phyloP scores from a whole-genome alignment of 2,797 vertebrate genomes.

The Chelmon rostratus region DNA sequence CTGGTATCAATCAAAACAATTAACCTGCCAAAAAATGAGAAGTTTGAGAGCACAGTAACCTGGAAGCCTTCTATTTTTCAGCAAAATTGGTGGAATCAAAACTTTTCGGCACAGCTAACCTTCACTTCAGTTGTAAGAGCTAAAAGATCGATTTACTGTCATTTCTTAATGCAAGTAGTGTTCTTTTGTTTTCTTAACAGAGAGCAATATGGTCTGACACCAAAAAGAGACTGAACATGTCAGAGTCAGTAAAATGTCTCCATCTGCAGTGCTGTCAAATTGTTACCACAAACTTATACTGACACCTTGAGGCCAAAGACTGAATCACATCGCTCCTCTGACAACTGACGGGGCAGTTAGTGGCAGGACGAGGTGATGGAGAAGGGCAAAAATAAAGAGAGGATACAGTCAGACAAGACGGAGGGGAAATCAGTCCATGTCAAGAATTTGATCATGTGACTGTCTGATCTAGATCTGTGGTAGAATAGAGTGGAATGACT shows the following conservation, averaged over 20 bases:
- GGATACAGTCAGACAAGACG: background rate
- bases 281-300: conserved; percentile 57
- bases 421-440: background rate
- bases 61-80: background rate
- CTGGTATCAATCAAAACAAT: background rate
- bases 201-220: conserved; percentile 27
- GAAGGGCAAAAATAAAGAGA: background rate
- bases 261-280: background rate
- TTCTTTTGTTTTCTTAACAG: conserved; percentile 9
- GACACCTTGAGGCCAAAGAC: conserved; percentile 73
- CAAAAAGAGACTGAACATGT: conserved; percentile 3
- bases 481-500: background rate
- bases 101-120: background rate
- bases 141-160: conserved; percentile 3
- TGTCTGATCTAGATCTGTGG: background rate
- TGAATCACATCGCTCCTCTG: conserved; percentile 39
- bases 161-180: background rate
- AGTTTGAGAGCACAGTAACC: background rate
- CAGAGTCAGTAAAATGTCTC: background rate
- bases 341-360: no score
- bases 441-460: background rate
- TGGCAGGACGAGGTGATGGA: background rate
- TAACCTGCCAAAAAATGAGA: background rate
- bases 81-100: background rate
- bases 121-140: conserved; percentile 2